Evolutionary conservation across 2,797 vertebrate species (phyloP), one percentile per base, ranked within the genome.

Genomic region (Myotis daubentonii): DNA sequence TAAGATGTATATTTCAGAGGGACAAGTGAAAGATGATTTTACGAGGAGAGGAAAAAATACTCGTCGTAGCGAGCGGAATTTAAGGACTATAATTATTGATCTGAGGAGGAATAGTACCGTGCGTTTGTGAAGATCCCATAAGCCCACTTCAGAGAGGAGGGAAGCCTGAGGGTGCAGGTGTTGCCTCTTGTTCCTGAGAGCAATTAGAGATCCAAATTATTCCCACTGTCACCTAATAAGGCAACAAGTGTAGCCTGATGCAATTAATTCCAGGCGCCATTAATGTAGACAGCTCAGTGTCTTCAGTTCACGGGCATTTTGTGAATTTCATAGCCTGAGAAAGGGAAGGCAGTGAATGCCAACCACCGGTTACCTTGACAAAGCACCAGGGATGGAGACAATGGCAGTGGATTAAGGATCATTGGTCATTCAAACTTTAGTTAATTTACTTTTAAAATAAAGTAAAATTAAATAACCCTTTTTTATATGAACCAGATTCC

Each of bases 191-290:
- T 90, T 72, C 75, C 82, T 87, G 49, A 97, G 96, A 93, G 95
- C 93, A 94, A 86, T 97, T 95, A 96, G 84, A 89, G 68, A 86
- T 3, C 82, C 80, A 86, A 79, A 93, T 95, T 60, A 93, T 94
- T 96, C 93, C 87, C 90, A 94, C 95, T 92, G 89, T 95, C 83
- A 92, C 93, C 89, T 95, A 93, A 94, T 94, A 96, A 95, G 94
- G 85, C 96, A 92, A 93, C 90, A 81, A 94, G 93, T 88, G 74
- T 78, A 96, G 95, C 91, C 92, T 96, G 91, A 90, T 85, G 87
- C 94, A 94, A 85, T 89, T 96, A 82, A 95, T 95, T 44, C 66
- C 74, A 71, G 88, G 78, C 81, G 6, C 75, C 91, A 47, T 92
- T 80, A 81, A 92, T 65, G 71, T 93, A 95, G 88, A 94, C 86